Base-by-base conservation (phyloP, 1,140 invertebrate species). In the Pseudomyrmex cubaensis region DNA sequence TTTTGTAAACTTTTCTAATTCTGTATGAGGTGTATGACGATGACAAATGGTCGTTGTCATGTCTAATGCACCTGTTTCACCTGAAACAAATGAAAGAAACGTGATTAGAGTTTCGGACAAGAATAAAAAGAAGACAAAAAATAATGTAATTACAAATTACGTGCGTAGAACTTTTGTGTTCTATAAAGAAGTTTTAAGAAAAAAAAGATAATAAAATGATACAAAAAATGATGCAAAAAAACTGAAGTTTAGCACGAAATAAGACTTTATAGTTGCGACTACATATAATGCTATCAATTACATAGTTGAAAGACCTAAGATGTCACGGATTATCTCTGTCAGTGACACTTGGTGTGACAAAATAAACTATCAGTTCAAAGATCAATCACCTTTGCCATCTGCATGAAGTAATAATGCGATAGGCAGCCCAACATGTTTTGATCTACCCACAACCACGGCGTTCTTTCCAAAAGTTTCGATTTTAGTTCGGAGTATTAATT, bases 31-130 rank as follows among this genome's bases (percentile, higher is more conserved):
- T 0, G 98, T 99, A 92, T 97, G 96, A 17, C 98, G 95, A 93
- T 99, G 98, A 90, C 98, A 98, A 72, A 98, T 96, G 7, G 97
- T 98, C 2, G 97, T 97, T 1, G 98, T 98, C 57, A 97, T 97
- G 93, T 98, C 97, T 93, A 97, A 94, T 9, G 96, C 96, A 74
- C 95, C 93, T 48, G 94, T 95, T 86, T 96, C 95, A 87, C 93
- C 95, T 95, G 72, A 8, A 91, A 7, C 35, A 35, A 87, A 22
- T n/a, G 22, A 25, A 13, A 59, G 4, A 77, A 9, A 50, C 1
- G 10, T 15, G 0, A 59, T 59, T 72, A 12, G 46, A 50, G 22
- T 25, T 80, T 20, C 3, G 4, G 46, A n/a, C 0, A 57, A 35
- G 44, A 1, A 48, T 50, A 1, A 22, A 63, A 62, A 48, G 62